These are phyloP conservation scores for Pachyrhynchus sulphureomaculatus DNA, from an alignment of 1,140 invertebrate species.

Conservation along the genomic window DNA sequence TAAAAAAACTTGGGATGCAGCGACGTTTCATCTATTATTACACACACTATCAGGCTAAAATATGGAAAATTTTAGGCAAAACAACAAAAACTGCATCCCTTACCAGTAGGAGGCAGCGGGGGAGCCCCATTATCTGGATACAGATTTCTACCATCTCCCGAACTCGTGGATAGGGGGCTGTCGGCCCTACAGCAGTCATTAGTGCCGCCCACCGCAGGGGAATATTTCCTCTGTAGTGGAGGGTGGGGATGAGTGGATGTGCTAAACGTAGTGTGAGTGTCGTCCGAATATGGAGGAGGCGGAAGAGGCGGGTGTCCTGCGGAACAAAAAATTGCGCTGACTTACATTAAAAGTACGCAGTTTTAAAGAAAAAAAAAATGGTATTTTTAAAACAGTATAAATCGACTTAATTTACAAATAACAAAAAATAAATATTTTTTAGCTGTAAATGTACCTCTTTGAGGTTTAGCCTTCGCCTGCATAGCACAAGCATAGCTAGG, in stretches of 20 bases:
- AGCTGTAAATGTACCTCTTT: no score
- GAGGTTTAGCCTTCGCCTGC: constrained; percentile 76
- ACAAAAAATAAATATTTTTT: no score
- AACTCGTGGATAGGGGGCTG: constrained; percentile 57
- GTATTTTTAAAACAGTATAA: no score
- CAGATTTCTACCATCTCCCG: constrained; percentile 52
- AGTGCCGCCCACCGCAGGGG: constrained; percentile 56
- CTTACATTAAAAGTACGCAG: no score
- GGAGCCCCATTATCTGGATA: constrained; percentile 54
- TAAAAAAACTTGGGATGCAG: neutral
- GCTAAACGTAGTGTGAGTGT: constrained; percentile 54
- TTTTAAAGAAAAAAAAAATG: no score
- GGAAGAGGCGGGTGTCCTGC: constrained; percentile 66
- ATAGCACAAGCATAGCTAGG: constrained; percentile 90
- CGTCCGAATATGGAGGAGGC: constrained; percentile 67
- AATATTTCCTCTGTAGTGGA: constrained; percentile 65
- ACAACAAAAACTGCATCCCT: no score
- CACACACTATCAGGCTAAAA: no score
- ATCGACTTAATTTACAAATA: no score
- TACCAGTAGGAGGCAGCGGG: constrained; percentile 52
- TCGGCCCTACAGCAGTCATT: constrained; percentile 61
- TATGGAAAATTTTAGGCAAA: no score
- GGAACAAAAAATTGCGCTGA: constrained; percentile 28
- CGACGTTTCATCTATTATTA: no score
- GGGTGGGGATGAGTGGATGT: constrained; percentile 57